Percentiles rank a stretch among this genome's conserved stretches.
Conservation (phyloP, 1,140 invertebrate species). For the Diachasma alloeum region DNA sequence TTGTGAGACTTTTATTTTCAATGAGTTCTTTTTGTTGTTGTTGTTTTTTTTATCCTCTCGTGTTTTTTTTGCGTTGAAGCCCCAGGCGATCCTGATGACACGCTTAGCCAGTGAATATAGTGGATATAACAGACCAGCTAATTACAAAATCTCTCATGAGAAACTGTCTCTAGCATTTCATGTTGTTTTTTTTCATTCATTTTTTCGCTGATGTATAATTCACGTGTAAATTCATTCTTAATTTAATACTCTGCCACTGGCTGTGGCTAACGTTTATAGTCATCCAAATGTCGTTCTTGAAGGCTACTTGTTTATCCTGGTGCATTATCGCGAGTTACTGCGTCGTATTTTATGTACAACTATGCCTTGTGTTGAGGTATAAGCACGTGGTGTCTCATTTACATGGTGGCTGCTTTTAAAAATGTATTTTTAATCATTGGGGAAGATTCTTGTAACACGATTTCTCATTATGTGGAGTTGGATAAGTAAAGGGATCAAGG, state of each 20-base stretch:
- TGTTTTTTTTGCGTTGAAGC: not conserved
- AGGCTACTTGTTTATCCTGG: constrained; percentile 12
- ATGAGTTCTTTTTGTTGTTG: not conserved
- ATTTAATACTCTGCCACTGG: constrained; percentile 4
- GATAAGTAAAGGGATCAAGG: not conserved
- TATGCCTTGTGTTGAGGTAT: not conserved
- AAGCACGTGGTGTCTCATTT: constrained; percentile 16
- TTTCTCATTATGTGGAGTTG: not conserved
- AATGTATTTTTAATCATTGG: not conserved
- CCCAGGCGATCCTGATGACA: constrained; percentile 23
- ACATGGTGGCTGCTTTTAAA: constrained; percentile 4
- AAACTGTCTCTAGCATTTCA: not conserved
- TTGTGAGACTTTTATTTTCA: constrained; percentile 18
- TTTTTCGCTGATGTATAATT: not conserved
- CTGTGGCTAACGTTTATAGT: constrained; percentile 7
- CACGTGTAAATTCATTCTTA: not conserved
- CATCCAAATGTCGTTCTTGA: constrained; percentile 11
- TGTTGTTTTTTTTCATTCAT: not conserved
- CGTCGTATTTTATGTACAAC: constrained; percentile 19
- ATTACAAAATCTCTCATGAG: constrained; percentile 13
- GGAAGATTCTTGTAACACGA: not conserved
- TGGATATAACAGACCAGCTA: not conserved
- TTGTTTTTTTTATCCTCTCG: not conserved
- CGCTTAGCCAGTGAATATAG: not conserved
- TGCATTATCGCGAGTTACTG: constrained; percentile 9